These are phyloP conservation scores for Platalea minor DNA, from an alignment of 2,797 vertebrate species.

Conservation along the genomic window DNA sequence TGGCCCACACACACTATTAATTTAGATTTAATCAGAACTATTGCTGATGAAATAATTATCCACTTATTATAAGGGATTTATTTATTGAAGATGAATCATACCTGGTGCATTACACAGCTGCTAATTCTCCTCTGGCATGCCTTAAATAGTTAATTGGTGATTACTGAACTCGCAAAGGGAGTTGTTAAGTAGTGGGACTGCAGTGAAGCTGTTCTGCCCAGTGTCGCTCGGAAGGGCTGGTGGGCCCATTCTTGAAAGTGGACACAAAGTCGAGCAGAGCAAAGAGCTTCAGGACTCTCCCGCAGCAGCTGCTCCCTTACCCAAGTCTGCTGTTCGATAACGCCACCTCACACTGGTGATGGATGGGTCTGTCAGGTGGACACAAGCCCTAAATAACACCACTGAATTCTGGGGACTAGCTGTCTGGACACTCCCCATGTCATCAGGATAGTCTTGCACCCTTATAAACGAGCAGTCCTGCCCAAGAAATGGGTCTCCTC, in stretches of 20 bases:
- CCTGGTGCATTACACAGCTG: neutral
- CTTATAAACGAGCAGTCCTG: neutral
- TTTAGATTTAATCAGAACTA: neutral
- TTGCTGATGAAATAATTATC: neutral
- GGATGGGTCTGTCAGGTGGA: neutral
- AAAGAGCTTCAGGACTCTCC: neutral
- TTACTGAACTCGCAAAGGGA: neutral
- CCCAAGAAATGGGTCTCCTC: neutral
- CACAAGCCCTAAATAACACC: neutral
- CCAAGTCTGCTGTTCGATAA: neutral
- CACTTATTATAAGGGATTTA: neutral
- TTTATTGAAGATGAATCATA: neutral
- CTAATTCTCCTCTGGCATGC: neutral
- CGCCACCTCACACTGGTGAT: neutral
- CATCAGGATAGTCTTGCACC: fast-evolving
- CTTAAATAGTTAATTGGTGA: neutral
- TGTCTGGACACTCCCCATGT: neutral
- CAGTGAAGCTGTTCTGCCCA: neutral
- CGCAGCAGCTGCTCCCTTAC: neutral
- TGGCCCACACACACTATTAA: neutral
- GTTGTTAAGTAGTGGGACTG: neutral
- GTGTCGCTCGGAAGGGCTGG: neutral
- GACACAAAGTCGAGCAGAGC: neutral
- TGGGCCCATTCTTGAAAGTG: neutral
- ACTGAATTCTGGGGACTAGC: neutral